Conservation (phyloP, 2,113 vertebrate genomes). For the Gymnorhina tibicen region DNA sequence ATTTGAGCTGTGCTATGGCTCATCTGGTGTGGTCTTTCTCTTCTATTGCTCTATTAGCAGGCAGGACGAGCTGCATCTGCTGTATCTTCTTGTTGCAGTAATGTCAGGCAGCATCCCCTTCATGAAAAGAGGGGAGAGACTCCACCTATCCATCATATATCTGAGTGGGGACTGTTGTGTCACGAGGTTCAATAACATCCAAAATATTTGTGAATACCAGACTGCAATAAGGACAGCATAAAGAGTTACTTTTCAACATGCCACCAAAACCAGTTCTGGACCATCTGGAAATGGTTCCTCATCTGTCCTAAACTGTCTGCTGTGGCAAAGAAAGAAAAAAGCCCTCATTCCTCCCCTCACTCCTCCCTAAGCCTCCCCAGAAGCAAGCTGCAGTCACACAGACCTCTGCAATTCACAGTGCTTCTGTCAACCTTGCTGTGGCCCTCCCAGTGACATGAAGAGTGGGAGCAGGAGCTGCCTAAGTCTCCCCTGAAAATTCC, state of each 20-base stretch:
- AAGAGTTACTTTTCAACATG: background rate
- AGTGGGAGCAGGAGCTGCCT: background rate
- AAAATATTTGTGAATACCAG: background rate
- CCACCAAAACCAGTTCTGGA: background rate
- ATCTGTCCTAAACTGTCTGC: background rate
- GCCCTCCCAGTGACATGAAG: background rate
- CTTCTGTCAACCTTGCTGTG: background rate
- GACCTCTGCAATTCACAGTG: background rate
- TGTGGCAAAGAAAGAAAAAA: background rate
- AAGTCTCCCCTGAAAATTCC: background rate
- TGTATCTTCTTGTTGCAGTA: background rate
- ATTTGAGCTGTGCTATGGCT: background rate
- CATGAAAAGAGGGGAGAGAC: background rate
- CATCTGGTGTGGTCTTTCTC: background rate
- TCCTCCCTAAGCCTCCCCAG: background rate
- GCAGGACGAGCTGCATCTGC: background rate
- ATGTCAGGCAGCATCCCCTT: background rate
- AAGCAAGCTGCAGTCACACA: background rate
- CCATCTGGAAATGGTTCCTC: background rate
- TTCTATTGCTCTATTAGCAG: accelerated
- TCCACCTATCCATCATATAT: background rate
- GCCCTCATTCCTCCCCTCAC: background rate
- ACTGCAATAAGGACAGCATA: background rate
- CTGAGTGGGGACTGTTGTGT: background rate
- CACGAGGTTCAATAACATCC: background rate